Evolutionary conservation across 2,888 invertebrate species (phyloP).

Genomic region (Caradrina kadenii): DNA sequence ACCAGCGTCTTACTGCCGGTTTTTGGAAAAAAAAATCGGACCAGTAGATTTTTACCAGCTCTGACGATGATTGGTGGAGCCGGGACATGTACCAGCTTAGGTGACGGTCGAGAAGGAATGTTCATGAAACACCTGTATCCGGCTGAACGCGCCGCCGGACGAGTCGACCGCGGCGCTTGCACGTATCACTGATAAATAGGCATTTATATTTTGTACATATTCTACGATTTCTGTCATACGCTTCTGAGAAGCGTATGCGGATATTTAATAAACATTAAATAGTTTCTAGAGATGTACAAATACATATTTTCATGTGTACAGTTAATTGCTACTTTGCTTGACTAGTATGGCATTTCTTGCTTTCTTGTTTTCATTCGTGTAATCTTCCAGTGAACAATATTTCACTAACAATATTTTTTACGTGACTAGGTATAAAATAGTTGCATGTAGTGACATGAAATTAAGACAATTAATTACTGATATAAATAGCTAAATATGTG

Average conservation of each 20-base stretch:
- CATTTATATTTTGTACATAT: conserved; percentile 72
- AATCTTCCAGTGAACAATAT: conserved; percentile 51
- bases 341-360: conserved; percentile 55
- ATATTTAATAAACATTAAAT: conserved; percentile 71
- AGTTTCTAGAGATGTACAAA: conserved; percentile 76
- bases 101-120: conserved; percentile 25
- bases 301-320: conserved; percentile 61
- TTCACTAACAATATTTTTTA: conserved; percentile 45
- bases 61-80: conserved; percentile 45
- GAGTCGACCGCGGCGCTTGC: conserved; percentile 18
- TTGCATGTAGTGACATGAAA: conserved; percentile 42
- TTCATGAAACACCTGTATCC: conserved; percentile 18
- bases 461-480: conserved; percentile 55
- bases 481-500: conserved; percentile 64
- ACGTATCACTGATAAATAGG: conserved; percentile 60
- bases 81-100: conserved; percentile 20
- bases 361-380: conserved; percentile 53
- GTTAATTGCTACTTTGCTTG: conserved; percentile 57
- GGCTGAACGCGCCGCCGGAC: conserved; percentile 7
- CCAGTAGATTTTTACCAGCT: conserved; percentile 68
- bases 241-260: conserved; percentile 83
- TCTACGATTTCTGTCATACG: conserved; percentile 62
- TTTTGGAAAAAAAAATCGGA: conserved; percentile 84
- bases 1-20: conserved; percentile 75
- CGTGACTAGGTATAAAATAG: conserved; percentile 28